Percentiles rank a stretch among this genome's conserved stretches.
Evolutionary conservation across 1,140 invertebrate genomes (phyloP).

Genomic region (Pseudomyrmex sp.): DNA sequence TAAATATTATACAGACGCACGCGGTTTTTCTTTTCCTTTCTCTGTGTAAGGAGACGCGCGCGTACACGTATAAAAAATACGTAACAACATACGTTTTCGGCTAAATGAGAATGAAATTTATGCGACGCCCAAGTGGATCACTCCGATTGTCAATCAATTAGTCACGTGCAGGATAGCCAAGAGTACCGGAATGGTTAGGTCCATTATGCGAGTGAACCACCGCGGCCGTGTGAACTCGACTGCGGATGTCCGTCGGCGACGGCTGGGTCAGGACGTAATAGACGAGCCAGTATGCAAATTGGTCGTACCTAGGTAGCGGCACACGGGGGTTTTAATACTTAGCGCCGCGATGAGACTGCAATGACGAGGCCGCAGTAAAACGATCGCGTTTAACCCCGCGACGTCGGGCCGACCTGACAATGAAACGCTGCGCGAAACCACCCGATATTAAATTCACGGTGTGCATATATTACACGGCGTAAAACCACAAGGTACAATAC

Average conservation of each 20-base stretch:
- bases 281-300: slow-evolving; percentile 63
- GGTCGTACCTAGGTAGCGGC: slow-evolving; percentile 47
- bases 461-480: slow-evolving; percentile 43
- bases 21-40: too few species aligned
- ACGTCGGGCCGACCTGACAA: slow-evolving; percentile 28
- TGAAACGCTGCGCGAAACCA: slow-evolving; percentile 17
- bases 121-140: slow-evolving; percentile 21
- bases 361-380: slow-evolving; percentile 57
- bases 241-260: slow-evolving; percentile 38
- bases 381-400: slow-evolving; percentile 58
- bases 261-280: slow-evolving; percentile 55
- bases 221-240: slow-evolving; percentile 4
- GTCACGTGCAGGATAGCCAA: slow-evolving; percentile 42
- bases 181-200: slow-evolving; percentile 52
- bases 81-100: too few species aligned
- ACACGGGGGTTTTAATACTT: slow-evolving; percentile 59
- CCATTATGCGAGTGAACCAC: slow-evolving; percentile 54
- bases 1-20: too few species aligned
- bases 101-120: background rate
- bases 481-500: slow-evolving; percentile 49
- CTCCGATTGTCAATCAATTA: slow-evolving; percentile 48
- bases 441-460: slow-evolving; percentile 61
- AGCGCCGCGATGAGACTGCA: slow-evolving; percentile 36
- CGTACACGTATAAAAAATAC: too few species aligned
- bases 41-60: too few species aligned